phyloP scores from a whole-genome alignment of 2,113 vertebrate genomes.

The Mustelus asterias region DNA sequence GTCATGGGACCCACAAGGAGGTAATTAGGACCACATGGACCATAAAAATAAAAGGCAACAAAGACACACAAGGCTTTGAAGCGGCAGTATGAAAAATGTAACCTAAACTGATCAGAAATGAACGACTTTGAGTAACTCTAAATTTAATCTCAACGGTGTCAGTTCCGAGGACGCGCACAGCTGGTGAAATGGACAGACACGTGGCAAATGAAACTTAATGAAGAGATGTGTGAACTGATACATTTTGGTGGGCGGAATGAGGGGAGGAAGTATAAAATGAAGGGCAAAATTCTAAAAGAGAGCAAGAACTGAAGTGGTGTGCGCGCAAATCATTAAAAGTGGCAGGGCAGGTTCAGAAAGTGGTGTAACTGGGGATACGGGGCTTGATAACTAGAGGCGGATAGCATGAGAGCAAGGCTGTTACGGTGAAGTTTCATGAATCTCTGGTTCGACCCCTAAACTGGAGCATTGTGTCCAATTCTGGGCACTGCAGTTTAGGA shows the following conservation, averaged over 20 bases:
- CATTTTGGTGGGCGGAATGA: not conserved
- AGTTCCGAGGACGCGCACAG: not conserved
- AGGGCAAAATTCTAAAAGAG: not conserved
- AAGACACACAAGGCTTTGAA: not conserved
- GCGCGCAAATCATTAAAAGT: not conserved
- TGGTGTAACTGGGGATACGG: not conserved
- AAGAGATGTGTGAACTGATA: not conserved
- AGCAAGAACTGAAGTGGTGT: no score
- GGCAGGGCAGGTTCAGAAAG: not conserved
- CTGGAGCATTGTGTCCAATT: not conserved
- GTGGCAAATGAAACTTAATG: not conserved
- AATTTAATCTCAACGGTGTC: not conserved
- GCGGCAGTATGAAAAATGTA: not conserved
- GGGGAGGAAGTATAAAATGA: not conserved
- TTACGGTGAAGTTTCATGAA: not conserved
- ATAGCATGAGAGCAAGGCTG: not conserved
- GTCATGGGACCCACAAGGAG: not conserved
- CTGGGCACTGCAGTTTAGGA: not conserved
- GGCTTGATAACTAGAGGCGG: not conserved
- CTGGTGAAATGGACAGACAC: not conserved
- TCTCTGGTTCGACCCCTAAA: not conserved
- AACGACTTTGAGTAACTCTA: not conserved
- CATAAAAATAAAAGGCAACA: not conserved
- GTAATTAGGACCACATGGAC: constrained; percentile 12
- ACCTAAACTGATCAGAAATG: not conserved